Evolutionary conservation across 2,113 vertebrate genomes (phyloP).

Genomic region (Damaliscus lunatus): DNA sequence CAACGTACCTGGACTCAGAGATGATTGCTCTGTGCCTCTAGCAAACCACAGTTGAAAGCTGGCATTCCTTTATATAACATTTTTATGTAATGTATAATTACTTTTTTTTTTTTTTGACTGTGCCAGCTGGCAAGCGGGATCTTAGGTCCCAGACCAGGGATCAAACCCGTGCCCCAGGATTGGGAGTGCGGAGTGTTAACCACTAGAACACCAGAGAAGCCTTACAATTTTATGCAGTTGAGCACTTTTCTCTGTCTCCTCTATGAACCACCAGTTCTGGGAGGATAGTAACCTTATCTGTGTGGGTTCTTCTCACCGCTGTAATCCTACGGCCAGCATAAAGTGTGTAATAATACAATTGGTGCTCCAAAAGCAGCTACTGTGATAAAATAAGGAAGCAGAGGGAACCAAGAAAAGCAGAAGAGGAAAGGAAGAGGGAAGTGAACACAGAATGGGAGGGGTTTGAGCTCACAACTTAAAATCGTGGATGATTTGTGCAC

Average conservation of each 20-base stretch:
- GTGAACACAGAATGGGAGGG: accelerated
- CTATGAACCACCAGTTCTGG: background rate
- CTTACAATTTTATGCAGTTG: background rate
- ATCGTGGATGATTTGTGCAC: accelerated
- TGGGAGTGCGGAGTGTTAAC: background rate
- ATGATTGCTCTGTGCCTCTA: accelerated
- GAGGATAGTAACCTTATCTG: accelerated
- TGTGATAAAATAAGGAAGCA: no score
- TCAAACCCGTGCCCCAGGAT: background rate
- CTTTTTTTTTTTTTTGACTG: background rate
- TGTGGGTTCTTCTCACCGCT: background rate
- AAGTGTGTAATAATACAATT: background rate
- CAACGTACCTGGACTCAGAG: accelerated
- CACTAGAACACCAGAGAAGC: background rate
- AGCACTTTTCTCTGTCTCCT: background rate
- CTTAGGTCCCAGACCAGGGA: background rate
- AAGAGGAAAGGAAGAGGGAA: background rate
- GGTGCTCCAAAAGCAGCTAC: background rate
- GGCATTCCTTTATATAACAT: background rate
- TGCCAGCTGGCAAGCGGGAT: accelerated
- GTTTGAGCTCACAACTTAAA: background rate
- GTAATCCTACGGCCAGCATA: accelerated
- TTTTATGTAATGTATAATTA: background rate
- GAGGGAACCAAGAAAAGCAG: no score
- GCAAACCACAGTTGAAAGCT: accelerated